These are phyloP conservation scores for Dasypogon diadema DNA, from an alignment of 2,888 invertebrate genomes.

Conservation along the genomic window DNA sequence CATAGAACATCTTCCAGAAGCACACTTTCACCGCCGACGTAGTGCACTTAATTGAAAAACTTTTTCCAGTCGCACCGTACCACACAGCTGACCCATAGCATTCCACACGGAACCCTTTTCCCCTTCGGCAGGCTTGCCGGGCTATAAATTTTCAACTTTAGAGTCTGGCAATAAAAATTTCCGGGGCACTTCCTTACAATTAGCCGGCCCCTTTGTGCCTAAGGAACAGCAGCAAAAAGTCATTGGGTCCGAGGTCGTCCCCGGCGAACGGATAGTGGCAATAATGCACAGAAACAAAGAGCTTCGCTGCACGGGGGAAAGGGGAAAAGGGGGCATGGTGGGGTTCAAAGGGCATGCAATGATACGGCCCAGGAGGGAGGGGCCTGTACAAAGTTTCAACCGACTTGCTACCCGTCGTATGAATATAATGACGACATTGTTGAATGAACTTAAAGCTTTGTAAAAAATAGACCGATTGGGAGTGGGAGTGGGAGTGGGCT, in stretches of 20 bases:
- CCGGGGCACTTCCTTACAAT: constrained; percentile 42
- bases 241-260: constrained; percentile 17
- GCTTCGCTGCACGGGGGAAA: background rate
- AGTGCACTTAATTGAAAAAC: constrained; percentile 39
- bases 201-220: constrained; percentile 35
- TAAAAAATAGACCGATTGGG: background rate
- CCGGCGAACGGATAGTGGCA: constrained; percentile 15
- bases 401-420: constrained; percentile 20
- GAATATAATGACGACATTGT: constrained; percentile 29
- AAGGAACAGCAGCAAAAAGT: constrained; percentile 32
- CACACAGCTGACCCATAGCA: background rate
- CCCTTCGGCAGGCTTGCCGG: background rate
- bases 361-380: background rate
- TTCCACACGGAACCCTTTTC: constrained; percentile 7
- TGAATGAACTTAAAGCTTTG: constrained; percentile 19
- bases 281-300: constrained; percentile 36
- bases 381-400: background rate
- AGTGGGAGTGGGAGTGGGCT: background rate
- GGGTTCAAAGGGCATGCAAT: background rate
- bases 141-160: constrained; percentile 41
- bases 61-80: constrained; percentile 6
- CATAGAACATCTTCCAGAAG: constrained; percentile 7
- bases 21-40: constrained; percentile 25
- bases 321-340: background rate
- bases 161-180: constrained; percentile 30